phyloP scores from a whole-genome alignment of 1,140 invertebrate genomes.

The Ceratosolen solmsi region DNA sequence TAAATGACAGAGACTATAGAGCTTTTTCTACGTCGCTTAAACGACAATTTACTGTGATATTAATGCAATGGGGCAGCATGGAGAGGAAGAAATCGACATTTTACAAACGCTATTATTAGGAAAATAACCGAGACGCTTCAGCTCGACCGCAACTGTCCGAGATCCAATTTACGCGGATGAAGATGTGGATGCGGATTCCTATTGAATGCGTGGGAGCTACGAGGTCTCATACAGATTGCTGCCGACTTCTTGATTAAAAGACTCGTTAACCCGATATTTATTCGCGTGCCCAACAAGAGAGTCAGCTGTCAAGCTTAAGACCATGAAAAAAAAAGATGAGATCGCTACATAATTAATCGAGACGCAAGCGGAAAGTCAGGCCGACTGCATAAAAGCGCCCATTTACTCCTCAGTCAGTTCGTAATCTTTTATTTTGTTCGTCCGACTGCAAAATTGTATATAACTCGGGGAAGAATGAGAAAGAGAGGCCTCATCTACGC shows the following conservation, averaged over 20 bases:
- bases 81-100: not conserved
- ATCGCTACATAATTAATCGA: conserved; percentile 31
- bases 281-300: not conserved
- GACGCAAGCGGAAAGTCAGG: not conserved
- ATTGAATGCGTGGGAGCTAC: not conserved
- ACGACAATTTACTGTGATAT: too few relatives aligned
- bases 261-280: not conserved
- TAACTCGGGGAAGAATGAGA: not conserved
- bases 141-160: not conserved
- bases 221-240: not conserved
- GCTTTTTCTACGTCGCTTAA: too few relatives aligned
- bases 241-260: not conserved
- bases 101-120: not conserved
- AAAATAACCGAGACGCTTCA: not conserved
- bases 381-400: too few relatives aligned
- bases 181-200: not conserved
- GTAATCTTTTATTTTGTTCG: conserved; percentile 3
- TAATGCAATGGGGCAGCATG: too few relatives aligned
- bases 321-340: not conserved
- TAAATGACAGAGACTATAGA: too few relatives aligned
- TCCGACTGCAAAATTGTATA: not conserved
- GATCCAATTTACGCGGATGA: conserved; percentile 4
- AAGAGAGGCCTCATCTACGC: not conserved
- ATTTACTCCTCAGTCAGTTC: too few relatives aligned
- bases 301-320: not conserved